phyloP scores from a whole-genome alignment of 2,888 invertebrate genomes.

The Zaprionus bogoriensis region DNA sequence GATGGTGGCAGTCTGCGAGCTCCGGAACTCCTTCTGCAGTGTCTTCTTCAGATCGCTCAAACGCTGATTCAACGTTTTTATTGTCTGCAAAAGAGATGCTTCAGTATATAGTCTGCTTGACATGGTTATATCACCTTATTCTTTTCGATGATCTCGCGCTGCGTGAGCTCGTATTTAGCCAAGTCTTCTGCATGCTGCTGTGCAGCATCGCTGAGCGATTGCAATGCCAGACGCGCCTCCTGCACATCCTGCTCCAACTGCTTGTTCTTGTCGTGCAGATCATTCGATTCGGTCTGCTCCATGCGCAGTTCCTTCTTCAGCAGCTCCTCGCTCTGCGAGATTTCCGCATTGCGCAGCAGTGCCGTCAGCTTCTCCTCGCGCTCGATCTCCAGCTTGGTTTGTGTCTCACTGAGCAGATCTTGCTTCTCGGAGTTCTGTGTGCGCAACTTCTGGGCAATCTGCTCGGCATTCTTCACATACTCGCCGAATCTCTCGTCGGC shows the following conservation, averaged over 20 bases:
- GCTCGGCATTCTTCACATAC: slow-evolving; percentile 80
- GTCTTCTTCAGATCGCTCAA: slow-evolving; percentile 95
- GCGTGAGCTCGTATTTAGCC: slow-evolving; percentile 74
- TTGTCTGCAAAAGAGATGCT: slow-evolving; percentile 85
- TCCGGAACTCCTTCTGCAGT: slow-evolving; percentile 90
- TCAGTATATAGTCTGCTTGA: slow-evolving; percentile 50
- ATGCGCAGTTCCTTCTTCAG: slow-evolving; percentile 89
- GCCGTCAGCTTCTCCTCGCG: slow-evolving; percentile 90
- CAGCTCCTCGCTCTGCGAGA: slow-evolving; percentile 91
- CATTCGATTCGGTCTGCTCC: slow-evolving; percentile 86
- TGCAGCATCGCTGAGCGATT: slow-evolving; percentile 64
- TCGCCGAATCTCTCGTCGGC: slow-evolving; percentile 82
- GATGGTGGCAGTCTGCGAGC: slow-evolving; percentile 59
- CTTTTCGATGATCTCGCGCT: slow-evolving; percentile 86
- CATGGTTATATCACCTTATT: slow-evolving; percentile 85
- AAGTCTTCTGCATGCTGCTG: slow-evolving; percentile 66
- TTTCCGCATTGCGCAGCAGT: slow-evolving; percentile 90
- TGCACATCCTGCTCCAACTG: slow-evolving; percentile 84
- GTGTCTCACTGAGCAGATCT: slow-evolving; percentile 69
- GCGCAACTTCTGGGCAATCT: slow-evolving; percentile 75
- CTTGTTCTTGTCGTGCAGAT: slow-evolving; percentile 84
- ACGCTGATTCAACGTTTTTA: slow-evolving; percentile 93
- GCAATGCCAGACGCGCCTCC: slow-evolving; percentile 66
- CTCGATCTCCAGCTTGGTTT: slow-evolving; percentile 83
- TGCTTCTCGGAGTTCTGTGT: slow-evolving; percentile 75